These are phyloP conservation scores for Sarcophilus harrisii DNA, from an alignment of 2,797 vertebrate species.

Conservation along the genomic window DNA sequence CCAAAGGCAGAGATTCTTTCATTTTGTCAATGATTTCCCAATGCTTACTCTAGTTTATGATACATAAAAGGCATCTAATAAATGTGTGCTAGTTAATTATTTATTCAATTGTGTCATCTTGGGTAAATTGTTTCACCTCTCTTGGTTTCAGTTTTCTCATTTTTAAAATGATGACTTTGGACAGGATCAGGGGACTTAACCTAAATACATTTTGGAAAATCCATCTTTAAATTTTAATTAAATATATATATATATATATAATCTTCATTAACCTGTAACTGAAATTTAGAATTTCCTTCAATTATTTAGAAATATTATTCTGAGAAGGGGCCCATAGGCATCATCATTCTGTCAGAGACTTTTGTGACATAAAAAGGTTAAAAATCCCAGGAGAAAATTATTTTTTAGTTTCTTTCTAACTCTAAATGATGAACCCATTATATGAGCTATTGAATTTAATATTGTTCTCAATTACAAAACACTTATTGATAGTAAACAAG, in stretches of 20 bases:
- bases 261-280: neutral
- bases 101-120: neutral
- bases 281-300: neutral
- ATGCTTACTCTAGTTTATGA: neutral
- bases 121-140: neutral
- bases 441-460: neutral
- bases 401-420: neutral
- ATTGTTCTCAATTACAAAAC: neutral
- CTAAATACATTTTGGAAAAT: neutral
- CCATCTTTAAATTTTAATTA: neutral
- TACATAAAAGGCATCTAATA: neutral
- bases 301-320: neutral
- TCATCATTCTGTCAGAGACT: neutral
- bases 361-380: neutral
- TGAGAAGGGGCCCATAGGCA: neutral
- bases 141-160: neutral
- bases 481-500: neutral
- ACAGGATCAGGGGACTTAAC: neutral
- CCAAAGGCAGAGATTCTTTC: neutral
- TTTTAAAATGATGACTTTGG: neutral
- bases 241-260: too few species aligned
- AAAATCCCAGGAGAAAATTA: neutral
- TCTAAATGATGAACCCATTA: neutral
- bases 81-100: neutral
- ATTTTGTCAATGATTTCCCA: neutral